Evolutionary conservation across 2,113 vertebrate genomes (phyloP).

Genomic region (Zapus hudsonius): DNA sequence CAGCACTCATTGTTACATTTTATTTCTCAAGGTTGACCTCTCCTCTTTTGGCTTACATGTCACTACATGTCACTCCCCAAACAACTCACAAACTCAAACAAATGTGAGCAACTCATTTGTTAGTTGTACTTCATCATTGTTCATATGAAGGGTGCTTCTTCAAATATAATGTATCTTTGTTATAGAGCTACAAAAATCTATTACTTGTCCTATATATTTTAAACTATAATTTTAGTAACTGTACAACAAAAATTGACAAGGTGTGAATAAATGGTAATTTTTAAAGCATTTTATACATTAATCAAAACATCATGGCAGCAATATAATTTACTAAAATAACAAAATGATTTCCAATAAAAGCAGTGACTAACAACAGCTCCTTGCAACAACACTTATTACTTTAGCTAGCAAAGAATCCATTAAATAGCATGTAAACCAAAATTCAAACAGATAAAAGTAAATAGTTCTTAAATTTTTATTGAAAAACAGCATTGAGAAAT

Average conservation of each 20-base stretch:
- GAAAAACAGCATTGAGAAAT: not conserved
- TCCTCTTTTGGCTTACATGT: not conserved
- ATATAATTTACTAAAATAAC: not conserved
- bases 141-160: not conserved
- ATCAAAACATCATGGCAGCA: conserved; percentile 2
- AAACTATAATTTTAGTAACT: conserved; percentile 10
- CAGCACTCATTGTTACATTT: not conserved
- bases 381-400: not conserved
- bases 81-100: not conserved
- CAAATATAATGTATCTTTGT: not conserved
- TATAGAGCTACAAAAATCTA: conserved; percentile 1
- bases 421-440: not conserved
- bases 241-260: not conserved
- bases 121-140: conserved; percentile 19
- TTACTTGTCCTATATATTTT: conserved; percentile 13
- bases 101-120: not conserved
- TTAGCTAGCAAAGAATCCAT: not conserved
- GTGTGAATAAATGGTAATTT: not conserved
- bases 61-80: not conserved
- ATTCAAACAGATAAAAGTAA: conserved; percentile 25
- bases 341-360: not conserved
- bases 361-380: not conserved
- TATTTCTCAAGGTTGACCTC: not conserved
- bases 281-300: not conserved
- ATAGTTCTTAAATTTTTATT: conserved; percentile 24